A percentile compares a stretch with the other conserved stretches of the same genome.
phyloP scores from a whole-genome alignment of 35 echinoderm and acorn worm genomes.

The Antedon bifida region DNA sequence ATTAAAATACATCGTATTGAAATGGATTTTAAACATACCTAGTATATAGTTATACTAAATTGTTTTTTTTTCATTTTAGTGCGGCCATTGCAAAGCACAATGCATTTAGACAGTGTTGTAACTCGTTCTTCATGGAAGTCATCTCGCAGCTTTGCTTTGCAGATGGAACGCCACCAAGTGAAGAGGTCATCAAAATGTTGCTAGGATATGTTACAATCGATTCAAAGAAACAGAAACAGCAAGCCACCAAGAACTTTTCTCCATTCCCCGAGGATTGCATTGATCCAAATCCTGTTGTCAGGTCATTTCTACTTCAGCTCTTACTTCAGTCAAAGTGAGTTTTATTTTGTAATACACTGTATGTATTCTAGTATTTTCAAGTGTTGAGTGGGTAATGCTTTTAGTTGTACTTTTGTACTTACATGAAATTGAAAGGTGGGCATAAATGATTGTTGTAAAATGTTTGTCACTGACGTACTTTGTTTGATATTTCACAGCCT shows the following conservation, averaged over 20 bases:
- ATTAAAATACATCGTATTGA: too few species aligned
- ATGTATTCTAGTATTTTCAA: too few species aligned
- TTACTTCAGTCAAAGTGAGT: slow-evolving; percentile 14
- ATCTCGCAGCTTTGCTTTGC: slow-evolving; percentile 16
- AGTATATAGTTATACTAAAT: too few species aligned
- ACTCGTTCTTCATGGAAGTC: slow-evolving; percentile 18
- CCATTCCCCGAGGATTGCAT: slow-evolving; percentile 12
- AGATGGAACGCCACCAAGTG: slow-evolving; percentile 6
- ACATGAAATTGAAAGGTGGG: too few species aligned
- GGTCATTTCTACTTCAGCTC: slow-evolving; percentile 14
- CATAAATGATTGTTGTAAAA: too few species aligned
- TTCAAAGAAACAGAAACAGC: not conserved
- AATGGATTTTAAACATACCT: too few species aligned
- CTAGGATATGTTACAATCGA: slow-evolving; percentile 18
- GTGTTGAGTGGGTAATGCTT: too few species aligned
- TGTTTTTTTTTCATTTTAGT: slow-evolving; percentile 8
- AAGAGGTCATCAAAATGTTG: slow-evolving; percentile 4
- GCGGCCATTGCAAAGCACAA: not conserved
- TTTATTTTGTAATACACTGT: too few species aligned
- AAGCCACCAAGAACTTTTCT: not conserved
- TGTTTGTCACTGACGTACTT: too few species aligned
- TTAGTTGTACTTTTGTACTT: too few species aligned
- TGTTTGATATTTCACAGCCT: not conserved
- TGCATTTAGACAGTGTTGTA: slow-evolving; percentile 16
- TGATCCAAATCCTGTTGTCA: slow-evolving; percentile 22